Conservation (phyloP, 2,113 vertebrate genomes). For the Agapornis roseicollis region DNA sequence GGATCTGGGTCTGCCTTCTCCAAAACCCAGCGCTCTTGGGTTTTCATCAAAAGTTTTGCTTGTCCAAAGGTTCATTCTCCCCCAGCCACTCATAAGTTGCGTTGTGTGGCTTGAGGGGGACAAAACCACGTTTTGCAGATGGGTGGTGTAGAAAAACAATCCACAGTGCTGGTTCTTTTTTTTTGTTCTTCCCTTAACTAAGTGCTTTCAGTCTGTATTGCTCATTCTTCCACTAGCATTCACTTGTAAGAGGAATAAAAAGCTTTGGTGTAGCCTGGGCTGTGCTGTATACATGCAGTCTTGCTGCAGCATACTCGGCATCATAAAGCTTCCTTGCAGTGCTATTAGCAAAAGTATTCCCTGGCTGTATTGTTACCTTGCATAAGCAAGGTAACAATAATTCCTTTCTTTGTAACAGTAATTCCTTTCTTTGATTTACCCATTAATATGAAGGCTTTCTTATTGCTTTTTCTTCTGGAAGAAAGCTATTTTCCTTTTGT, state of each 20-base stretch:
- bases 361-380: not conserved
- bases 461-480: not conserved
- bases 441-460: not conserved
- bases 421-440: not conserved
- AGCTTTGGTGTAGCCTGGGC: not conserved
- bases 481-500: not conserved
- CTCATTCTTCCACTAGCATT: not conserved
- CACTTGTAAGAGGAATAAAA: not conserved
- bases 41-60: not conserved
- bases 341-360: not conserved
- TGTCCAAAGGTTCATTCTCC: not conserved
- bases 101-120: not conserved
- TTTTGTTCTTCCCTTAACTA: rapidly evolving
- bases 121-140: not conserved
- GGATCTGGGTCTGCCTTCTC: not conserved
- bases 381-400: not conserved
- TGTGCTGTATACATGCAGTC: not conserved
- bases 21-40: not conserved
- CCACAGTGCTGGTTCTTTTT: not conserved
- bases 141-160: not conserved
- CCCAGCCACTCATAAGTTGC: not conserved
- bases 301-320: not conserved
- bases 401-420: not conserved
- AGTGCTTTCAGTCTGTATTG: not conserved
- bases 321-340: not conserved